Conservation (phyloP, 1,140 invertebrate genomes). For the Drosophila lacteicornis region DNA sequence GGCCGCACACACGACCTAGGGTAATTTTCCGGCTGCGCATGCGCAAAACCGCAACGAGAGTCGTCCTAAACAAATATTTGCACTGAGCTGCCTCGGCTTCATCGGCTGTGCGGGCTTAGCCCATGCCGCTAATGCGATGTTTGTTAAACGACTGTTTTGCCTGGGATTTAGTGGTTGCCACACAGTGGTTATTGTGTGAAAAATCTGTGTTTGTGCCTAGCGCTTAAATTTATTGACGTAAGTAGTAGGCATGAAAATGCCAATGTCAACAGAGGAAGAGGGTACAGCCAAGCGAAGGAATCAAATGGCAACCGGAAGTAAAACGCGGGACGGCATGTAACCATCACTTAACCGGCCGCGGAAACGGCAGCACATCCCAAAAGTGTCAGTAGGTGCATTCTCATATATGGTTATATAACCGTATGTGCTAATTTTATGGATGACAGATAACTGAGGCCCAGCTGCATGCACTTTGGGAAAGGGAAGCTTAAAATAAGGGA, state of each 20-base stretch:
- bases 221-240: constrained; percentile 66
- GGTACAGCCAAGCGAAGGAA: constrained; percentile 23
- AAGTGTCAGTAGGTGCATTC: constrained; percentile 14
- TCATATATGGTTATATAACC: constrained; percentile 34
- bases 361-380: constrained; percentile 22
- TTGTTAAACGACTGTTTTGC: constrained; percentile 62
- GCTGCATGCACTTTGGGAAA: constrained; percentile 16
- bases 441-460: constrained; percentile 28
- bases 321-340: constrained; percentile 12
- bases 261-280: constrained; percentile 47
- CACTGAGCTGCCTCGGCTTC: constrained; percentile 19
- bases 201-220: constrained; percentile 66
- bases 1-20: constrained; percentile 29
- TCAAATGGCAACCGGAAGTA: constrained; percentile 51
- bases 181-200: constrained; percentile 73
- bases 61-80: constrained; percentile 75
- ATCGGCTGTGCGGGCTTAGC: constrained; percentile 29
- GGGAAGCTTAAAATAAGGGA: neutral
- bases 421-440: constrained; percentile 44
- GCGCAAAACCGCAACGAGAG: constrained; percentile 54
- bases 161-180: constrained; percentile 60
- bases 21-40: constrained; percentile 62
- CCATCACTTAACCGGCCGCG: constrained; percentile 25
- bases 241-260: constrained; percentile 71
- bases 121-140: constrained; percentile 47